Percentiles rank a stretch among this genome's conserved stretches.
These are phyloP conservation scores for Lineus longissimus DNA, from an alignment of 1,140 invertebrate genomes.

Conservation along the genomic window DNA sequence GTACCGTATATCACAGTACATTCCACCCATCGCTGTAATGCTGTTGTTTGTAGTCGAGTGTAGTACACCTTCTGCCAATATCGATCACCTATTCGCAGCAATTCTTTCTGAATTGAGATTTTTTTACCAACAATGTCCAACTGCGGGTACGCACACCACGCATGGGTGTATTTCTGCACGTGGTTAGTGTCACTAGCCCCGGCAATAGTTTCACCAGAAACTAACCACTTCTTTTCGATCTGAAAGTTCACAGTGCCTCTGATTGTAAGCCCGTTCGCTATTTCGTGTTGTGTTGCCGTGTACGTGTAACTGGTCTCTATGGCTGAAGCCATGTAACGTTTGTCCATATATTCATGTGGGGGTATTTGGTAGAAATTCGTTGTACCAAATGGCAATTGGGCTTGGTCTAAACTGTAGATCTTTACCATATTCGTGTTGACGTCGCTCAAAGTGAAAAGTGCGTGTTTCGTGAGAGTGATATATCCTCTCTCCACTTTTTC, in stretches of 20 bases:
- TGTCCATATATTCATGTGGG: constrained; percentile 2
- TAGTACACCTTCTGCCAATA: constrained; percentile 3
- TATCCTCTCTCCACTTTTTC: neutral
- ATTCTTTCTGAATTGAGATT: neutral
- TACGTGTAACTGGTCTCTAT: constrained; percentile 2
- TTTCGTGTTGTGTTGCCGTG: neutral
- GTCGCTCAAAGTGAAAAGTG: neutral
- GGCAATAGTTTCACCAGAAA: neutral
- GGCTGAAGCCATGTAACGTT: neutral
- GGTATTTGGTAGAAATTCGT: constrained; percentile 3
- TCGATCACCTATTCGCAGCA: constrained; percentile 2
- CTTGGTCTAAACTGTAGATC: constrained; percentile 1
- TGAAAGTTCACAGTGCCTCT: constrained; percentile 1
- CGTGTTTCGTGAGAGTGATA: constrained; percentile 1
- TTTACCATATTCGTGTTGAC: neutral
- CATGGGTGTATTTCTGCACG: constrained; percentile 5
- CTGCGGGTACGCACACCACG: constrained; percentile 5
- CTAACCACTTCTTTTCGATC: constrained; percentile 5
- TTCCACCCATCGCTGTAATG: constrained; percentile 4
- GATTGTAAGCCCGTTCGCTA: neutral
- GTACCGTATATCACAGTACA: constrained; percentile 3
- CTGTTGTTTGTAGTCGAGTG: neutral
- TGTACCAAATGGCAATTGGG: neutral
- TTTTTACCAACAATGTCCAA: constrained; percentile 4
- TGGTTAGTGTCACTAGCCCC: neutral